Percentiles rank a stretch among this genome's conserved stretches.
phyloP scores from a whole-genome alignment of 2,113 vertebrate genomes.

The Bos indicus region DNA sequence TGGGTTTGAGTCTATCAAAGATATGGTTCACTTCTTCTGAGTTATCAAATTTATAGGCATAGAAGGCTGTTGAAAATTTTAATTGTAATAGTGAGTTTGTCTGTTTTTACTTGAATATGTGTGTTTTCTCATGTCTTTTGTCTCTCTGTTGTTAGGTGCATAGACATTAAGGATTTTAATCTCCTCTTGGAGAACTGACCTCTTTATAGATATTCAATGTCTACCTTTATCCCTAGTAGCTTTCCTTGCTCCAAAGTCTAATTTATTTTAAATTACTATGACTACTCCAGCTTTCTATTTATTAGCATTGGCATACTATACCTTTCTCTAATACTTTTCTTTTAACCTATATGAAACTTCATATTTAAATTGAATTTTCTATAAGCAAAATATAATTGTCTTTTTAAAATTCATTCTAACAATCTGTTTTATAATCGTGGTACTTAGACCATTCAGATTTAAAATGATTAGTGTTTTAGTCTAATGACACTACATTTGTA shows the following conservation, averaged over 20 bases:
- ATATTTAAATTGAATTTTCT: neutral
- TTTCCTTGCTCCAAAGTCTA: neutral
- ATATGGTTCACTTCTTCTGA: neutral
- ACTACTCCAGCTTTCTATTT: neutral
- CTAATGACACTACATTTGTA: neutral
- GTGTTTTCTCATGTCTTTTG: neutral
- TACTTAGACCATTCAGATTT: neutral
- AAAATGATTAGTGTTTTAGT: neutral
- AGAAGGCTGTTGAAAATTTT: neutral
- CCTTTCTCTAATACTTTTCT: neutral
- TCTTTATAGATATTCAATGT: neutral
- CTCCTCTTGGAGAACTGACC: neutral
- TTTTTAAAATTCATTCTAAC: neutral
- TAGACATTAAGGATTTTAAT: neutral
- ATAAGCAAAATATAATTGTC: neutral
- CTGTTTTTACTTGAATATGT: neutral
- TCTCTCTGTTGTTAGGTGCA: neutral
- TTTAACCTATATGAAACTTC: neutral
- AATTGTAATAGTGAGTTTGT: neutral
- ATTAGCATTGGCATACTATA: neutral
- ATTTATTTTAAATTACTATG: neutral
- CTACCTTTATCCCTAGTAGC: neutral
- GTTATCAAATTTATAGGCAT: neutral
- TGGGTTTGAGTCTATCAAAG: neutral
- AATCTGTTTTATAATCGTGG: neutral